Evolutionary conservation across 2,113 vertebrate genomes (phyloP), one percentile per base, ranked within the genome.

Genomic region (Callorhinus ursinus): DNA sequence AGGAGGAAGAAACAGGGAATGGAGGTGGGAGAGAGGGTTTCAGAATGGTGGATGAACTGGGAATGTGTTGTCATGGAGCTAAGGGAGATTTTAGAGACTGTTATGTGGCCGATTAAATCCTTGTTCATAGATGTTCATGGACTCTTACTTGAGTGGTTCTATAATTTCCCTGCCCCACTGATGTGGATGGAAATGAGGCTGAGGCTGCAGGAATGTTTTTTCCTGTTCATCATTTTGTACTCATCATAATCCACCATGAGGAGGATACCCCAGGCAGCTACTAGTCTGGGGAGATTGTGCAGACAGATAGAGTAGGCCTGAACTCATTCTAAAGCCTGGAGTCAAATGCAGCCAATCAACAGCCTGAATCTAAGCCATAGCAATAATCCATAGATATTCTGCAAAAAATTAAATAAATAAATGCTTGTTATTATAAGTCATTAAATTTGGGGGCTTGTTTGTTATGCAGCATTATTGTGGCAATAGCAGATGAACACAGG

Each of bases 41-140:
- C 3, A 1, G 51, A 22, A 55, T 12, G 55, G 67, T 1, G 18
- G 80, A 18, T 6, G 71, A 51, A 11, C 31, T 1, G 3, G 55
- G 24, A 14, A 80, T 59, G 74, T 4, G 15, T 12, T n/a, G 42
- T 42, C 6, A 3, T 18, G 69, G 46, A 61, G 49, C 8, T 2
- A 19, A 24, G 39, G 51, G 3, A 53, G 57, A 10, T 24, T 49
- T 71, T 11, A 63, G 65, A 65, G 80, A 11, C 79, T 22, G 55
- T 57, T 39, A 18, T 0, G 0, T 13, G 82, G 22, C 49, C 24
- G 15, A 69, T 24, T 46, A 46, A 67, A 22, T 53, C 28, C n/a
- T 0, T 33, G 57, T 13, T 71, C 79, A 65, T 1, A 55, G 83
- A 18, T 5, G 12, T 9, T 61, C 42, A 22, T 0, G 4, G 36